Evolutionary conservation across 1,140 invertebrate species (phyloP).

Genomic region (Nilaparvata lugens): DNA sequence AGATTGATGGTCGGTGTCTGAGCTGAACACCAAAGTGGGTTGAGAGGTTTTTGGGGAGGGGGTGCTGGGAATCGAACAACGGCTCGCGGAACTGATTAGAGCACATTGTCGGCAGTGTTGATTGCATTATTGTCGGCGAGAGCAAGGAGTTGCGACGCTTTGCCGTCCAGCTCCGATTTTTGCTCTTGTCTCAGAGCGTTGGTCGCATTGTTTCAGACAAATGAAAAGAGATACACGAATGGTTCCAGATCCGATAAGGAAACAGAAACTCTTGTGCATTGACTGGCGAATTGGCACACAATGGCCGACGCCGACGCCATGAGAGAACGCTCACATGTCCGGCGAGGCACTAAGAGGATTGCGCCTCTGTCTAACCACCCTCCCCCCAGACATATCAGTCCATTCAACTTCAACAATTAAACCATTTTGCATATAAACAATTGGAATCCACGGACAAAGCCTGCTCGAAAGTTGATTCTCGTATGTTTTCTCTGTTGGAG

Average conservation of each 20-base stretch:
- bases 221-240: constrained; percentile 3
- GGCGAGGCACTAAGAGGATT: background rate
- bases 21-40: no score
- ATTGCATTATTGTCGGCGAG: constrained; percentile 1
- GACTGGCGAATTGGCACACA: no score
- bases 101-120: background rate
- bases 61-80: background rate
- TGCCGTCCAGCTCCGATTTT: background rate
- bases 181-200: background rate
- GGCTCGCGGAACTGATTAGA: background rate
- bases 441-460: no score
- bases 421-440: no score
- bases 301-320: no score
- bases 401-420: no score
- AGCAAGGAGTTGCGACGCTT: background rate
- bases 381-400: no score
- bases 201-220: background rate
- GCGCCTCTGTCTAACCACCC: background rate
- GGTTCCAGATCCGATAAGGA: background rate
- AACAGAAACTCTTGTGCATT: background rate
- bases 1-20: no score
- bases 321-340: background rate
- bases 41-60: no score
- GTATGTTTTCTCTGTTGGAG: no score
- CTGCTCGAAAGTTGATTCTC: no score